phyloP scores from a whole-genome alignment of 2,888 invertebrate species.

The Tricholauxania praeusta region DNA sequence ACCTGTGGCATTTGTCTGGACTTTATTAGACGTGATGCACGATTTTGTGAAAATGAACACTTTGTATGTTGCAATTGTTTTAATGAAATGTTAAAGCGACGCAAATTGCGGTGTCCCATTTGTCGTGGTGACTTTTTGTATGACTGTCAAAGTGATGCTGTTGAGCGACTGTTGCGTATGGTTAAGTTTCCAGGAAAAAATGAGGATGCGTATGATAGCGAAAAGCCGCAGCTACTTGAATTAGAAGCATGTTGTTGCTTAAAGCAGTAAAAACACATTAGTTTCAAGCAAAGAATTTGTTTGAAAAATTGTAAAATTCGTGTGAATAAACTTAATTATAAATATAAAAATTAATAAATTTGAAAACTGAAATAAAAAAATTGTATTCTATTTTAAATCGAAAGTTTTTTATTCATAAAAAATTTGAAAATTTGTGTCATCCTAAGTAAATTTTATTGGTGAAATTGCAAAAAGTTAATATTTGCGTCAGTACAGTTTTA shows the following conservation, averaged over 20 bases:
- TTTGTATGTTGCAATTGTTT: conserved; percentile 48
- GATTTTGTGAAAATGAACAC: conserved; percentile 51
- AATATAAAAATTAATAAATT: too few species aligned
- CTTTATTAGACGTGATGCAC: conserved; percentile 47
- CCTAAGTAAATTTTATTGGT: too few species aligned
- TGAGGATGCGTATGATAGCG: background rate
- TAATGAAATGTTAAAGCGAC: conserved; percentile 23
- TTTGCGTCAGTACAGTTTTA: too few species aligned
- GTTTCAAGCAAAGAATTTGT: too few species aligned
- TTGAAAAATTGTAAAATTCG: too few species aligned
- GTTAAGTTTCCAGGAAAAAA: conserved; percentile 45
- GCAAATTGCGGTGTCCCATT: conserved; percentile 46
- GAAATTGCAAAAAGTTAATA: too few species aligned
- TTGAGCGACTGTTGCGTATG: conserved; percentile 47
- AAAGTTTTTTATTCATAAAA: too few species aligned
- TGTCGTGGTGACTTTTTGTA: conserved; percentile 48
- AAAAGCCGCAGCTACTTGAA: background rate
- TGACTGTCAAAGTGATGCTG: conserved; percentile 45
- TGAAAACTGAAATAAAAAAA: too few species aligned
- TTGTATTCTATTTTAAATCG: too few species aligned
- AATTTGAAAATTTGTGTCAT: too few species aligned
- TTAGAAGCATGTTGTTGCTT: background rate
- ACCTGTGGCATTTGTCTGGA: conserved; percentile 50
- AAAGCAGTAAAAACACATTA: too few species aligned
- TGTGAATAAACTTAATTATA: too few species aligned